A percentile compares a stretch with the other conserved stretches of the same genome.
Conservation (phyloP, 2,113 vertebrate genomes). For the Equus przewalskii region DNA sequence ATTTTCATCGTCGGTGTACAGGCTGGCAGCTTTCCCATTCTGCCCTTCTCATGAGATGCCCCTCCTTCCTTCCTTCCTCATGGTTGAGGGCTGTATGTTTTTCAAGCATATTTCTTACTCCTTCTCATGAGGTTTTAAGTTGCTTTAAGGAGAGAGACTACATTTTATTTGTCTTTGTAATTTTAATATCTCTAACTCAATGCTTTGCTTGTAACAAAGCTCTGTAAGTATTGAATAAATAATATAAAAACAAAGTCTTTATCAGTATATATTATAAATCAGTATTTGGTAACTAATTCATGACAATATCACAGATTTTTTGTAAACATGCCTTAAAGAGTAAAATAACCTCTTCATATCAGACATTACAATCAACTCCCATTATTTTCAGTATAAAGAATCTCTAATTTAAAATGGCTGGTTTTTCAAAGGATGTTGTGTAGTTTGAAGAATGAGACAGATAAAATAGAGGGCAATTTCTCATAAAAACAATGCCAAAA, state of each 20-base stretch:
- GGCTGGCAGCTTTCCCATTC: rapidly evolving
- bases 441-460: background rate
- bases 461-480: background rate
- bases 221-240: background rate
- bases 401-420: background rate
- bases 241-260: background rate
- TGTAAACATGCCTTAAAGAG: background rate
- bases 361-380: background rate
- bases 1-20: background rate
- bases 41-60: rapidly evolving
- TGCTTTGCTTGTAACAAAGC: background rate
- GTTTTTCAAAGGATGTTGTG: background rate
- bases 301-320: background rate
- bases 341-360: background rate
- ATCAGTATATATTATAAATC: background rate
- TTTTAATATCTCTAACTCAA: background rate
- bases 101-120: background rate
- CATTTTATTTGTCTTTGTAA: background rate
- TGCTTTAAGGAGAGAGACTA: background rate
- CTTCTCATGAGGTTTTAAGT: background rate
- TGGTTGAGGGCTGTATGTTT: rapidly evolving
- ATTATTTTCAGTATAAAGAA: background rate
- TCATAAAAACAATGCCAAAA: background rate
- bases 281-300: background rate
- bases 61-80: rapidly evolving